Evolutionary conservation across 2,888 invertebrate species (phyloP), one percentile per base, ranked within the genome.

Genomic region (Eucera pruinosa): DNA sequence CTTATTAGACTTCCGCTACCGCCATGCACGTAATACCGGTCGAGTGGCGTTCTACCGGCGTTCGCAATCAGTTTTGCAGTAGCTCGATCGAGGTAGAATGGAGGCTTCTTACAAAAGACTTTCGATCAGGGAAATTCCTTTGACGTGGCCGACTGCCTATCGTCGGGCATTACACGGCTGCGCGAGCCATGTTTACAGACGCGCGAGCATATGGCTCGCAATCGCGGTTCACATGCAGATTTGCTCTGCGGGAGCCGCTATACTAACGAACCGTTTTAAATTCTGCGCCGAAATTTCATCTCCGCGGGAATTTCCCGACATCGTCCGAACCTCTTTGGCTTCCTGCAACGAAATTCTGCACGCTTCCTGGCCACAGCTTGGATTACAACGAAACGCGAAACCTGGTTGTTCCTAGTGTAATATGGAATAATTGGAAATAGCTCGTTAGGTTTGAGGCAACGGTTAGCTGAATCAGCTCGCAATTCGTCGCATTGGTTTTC

Each of bases 261-360:
- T 41, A 55, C 72, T 79, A 78, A 79, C 79, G 67, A 68, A 69
- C 79, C 68, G 58, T 67, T 79, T 78, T 64, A 73, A 78, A 73
- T 79, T 79, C 73, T 60, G 25, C 3, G 13, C 55, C 39, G 70
- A 66, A 78, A 70, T 71, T 78, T 72, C 78, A 78, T 78, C 67
- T 64, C 20, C 39, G 20, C 54, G 39, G 60, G 65, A 78, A 78
- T 78, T 78, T 47, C 66, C 48, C 57, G 60, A 50, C 23, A 20
- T 43, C 33, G 50, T 55, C 39, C 48, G 4, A 43, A 25, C 41
- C 13, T 45, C 58, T 64, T 60, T 52, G 62, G 75, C 66, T 64
- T 25, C 30, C 36, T 15, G 9, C 25, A 27, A 18, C 20, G 43
- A 33, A 75, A 75, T 75, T 75, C 23, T 47, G 30, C 47, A 60